These are phyloP conservation scores for Epirrita christyi DNA, from an alignment of 2,888 invertebrate species.

Conservation along the genomic window DNA sequence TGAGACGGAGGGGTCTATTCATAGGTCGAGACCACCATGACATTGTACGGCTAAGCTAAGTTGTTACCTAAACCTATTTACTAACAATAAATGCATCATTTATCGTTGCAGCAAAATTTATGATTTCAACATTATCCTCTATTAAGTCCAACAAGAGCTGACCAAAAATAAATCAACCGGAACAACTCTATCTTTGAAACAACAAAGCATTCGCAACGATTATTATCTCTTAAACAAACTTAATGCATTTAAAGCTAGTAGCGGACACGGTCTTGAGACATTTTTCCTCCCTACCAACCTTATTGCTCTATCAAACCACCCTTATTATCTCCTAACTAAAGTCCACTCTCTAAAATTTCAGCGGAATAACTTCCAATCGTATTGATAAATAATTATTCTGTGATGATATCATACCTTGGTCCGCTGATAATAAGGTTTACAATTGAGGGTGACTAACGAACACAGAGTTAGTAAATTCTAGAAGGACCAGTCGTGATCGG, in stretches of 20 bases:
- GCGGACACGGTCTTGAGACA: conserved; percentile 81
- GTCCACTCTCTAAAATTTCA: conserved; percentile 49
- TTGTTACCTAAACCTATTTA: neutral
- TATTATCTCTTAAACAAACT: conserved; percentile 83
- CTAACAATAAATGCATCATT: conserved; percentile 15
- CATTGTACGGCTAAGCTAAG: no score
- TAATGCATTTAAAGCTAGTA: conserved; percentile 83
- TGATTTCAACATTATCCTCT: conserved; percentile 44
- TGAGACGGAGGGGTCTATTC: no score
- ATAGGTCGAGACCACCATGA: no score
- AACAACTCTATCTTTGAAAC: conserved; percentile 83
- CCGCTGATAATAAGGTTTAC: conserved; percentile 35
- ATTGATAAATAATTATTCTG: conserved; percentile 31
- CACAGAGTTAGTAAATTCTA: conserved; percentile 67
- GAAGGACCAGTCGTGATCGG: conserved; percentile 79
- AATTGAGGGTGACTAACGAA: conserved; percentile 37
- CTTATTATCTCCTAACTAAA: conserved; percentile 48
- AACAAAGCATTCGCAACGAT: conserved; percentile 77
- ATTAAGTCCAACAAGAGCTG: conserved; percentile 74
- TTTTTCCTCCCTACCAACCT: conserved; percentile 64
- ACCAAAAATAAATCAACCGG: conserved; percentile 80
- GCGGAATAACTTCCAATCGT: conserved; percentile 44
- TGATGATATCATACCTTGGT: conserved; percentile 34
- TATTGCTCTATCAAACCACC: conserved; percentile 42
- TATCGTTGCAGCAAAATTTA: conserved; percentile 27